phyloP scores from a whole-genome alignment of 2,888 invertebrate genomes.

The Pasiphila rectangulata region DNA sequence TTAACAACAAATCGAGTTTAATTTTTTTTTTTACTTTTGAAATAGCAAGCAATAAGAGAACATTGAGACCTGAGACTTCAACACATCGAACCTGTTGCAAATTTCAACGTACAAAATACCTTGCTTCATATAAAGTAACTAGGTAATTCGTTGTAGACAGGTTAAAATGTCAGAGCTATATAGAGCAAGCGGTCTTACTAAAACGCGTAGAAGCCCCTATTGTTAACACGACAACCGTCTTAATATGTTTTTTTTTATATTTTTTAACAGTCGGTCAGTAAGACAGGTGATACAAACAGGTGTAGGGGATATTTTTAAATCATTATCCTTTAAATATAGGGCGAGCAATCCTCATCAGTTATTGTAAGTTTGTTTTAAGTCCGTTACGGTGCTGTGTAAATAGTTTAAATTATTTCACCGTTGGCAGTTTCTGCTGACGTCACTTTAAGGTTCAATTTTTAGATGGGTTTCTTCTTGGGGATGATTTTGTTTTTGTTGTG shows the following conservation, averaged over 20 bases:
- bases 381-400: slow-evolving; percentile 68
- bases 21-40: too few relatives aligned
- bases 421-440: slow-evolving; percentile 67
- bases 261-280: slow-evolving; percentile 56
- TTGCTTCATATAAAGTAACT: not conserved
- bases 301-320: slow-evolving; percentile 53
- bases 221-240: slow-evolving; percentile 53
- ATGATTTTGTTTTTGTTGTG: slow-evolving; percentile 52
- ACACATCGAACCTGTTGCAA: not conserved
- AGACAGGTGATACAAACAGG: slow-evolving; percentile 71
- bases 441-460: slow-evolving; percentile 60
- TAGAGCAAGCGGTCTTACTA: slow-evolving; percentile 18
- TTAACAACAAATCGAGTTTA: too few relatives aligned
- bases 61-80: too few relatives aligned
- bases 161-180: slow-evolving; percentile 28
- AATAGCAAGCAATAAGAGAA: too few relatives aligned
- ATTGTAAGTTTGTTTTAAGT: slow-evolving; percentile 71
- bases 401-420: slow-evolving; percentile 51
- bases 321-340: slow-evolving; percentile 48
- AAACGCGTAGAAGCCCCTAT: slow-evolving; percentile 34
- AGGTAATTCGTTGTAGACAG: slow-evolving; percentile 10
- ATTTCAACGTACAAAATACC: not conserved
- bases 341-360: slow-evolving; percentile 57
- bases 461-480: slow-evolving; percentile 63
- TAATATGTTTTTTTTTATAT: slow-evolving; percentile 45